Conservation (phyloP, 2,888 invertebrate species). For the Drosophila trichaetosa region DNA sequence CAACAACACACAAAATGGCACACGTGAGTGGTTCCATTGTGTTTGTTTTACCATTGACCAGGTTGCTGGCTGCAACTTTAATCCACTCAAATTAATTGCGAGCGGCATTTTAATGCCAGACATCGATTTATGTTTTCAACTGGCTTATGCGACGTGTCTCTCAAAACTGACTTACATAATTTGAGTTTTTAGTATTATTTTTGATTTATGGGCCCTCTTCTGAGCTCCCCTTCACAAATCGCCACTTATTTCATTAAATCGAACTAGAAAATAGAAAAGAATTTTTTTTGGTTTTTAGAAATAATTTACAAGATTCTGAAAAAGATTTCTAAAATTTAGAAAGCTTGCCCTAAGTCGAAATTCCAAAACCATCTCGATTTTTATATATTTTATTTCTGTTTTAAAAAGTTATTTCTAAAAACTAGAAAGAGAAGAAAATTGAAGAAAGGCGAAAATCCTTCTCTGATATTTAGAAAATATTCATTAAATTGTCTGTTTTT, state of each 20-base stretch:
- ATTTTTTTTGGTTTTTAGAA: not conserved
- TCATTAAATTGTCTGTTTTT: not conserved
- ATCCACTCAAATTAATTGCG: conserved; percentile 31
- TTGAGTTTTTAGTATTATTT: not conserved
- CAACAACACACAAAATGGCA: conserved; percentile 41
- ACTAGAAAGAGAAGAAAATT: not conserved
- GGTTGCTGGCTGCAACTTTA: not conserved
- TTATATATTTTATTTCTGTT: too few species aligned
- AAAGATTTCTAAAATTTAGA: not conserved
- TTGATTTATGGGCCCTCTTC: not conserved
- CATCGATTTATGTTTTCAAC: not conserved
- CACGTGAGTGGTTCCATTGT: conserved; percentile 40
- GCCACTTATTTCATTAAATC: not conserved
- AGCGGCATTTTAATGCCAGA: conserved; percentile 4
- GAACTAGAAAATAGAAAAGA: not conserved
- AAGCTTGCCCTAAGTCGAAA: not conserved
- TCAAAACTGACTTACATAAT: not conserved
- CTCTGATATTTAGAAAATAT: too few species aligned
- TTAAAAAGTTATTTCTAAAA: not conserved
- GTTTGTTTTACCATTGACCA: not conserved
- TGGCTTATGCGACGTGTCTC: not conserved
- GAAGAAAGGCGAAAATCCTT: too few species aligned
- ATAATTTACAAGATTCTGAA: not conserved
- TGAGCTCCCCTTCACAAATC: not conserved
- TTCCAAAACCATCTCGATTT: not conserved